Base-by-base conservation (phyloP, 2,113 vertebrate species). In the Kobus ellipsiprymnus region DNA sequence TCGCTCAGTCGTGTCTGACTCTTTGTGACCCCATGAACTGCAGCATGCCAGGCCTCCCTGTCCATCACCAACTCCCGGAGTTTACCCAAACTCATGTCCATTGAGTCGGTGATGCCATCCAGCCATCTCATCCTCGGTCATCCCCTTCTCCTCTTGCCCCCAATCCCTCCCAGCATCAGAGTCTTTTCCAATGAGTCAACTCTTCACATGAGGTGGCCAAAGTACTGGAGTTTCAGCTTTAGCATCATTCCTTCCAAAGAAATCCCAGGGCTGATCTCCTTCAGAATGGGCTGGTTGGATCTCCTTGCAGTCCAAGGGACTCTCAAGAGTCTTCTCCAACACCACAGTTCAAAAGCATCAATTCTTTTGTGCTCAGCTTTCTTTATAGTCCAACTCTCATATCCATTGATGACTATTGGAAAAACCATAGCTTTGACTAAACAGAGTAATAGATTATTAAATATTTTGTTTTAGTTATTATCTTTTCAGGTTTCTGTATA, bases 1-100 rank as follows among this genome's bases (percentile, higher is more conserved):
- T 71, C 5, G 0, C n/a, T 40, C 64, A 71, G n/a, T 71, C 4
- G 1, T 5, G n/a, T 11, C n/a, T 2, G 2, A 71, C 64, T 71
- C 4, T 40, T 36, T 23, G n/a, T 36, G 19, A 40, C 21, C n/a
- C n/a, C 19, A 12, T 40, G n/a, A 36, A 40, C 67, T 71, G n/a
- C n/a, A 71, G n/a, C n/a, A 71, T 11, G 5, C n/a, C 10, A 23
- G 67, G 67, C 67, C 67, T 71, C n/a, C n/a, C n/a, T 71, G n/a
- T 71, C 67, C 21, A 40, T 71, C n/a, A 40, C n/a, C 11, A 71
- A 40, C n/a, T 71, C 10, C 67, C 19, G 0, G 67, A 71, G 67
- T 19, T n/a, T 40, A 71, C 5, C 11, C 67, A 71, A 40, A 71
- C 9, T 23, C 67, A 23, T 12, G n/a, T 71, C n/a, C 67, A 71